Base-by-base conservation (phyloP, 2,113 vertebrate species). In the Triplophysa siluroides region DNA sequence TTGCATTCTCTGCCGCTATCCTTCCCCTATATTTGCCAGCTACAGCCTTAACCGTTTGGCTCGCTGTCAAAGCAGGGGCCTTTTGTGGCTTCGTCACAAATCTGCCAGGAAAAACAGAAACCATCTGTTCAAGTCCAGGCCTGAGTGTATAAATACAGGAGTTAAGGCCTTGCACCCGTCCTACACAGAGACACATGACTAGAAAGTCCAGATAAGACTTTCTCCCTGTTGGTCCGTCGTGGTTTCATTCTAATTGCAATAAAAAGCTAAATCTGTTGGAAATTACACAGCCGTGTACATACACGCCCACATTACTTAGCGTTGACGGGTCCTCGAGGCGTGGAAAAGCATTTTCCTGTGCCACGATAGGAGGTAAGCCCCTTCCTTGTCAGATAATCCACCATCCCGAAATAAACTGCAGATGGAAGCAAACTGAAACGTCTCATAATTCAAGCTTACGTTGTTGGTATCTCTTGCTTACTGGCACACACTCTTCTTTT, bases 81-180 rank as follows among this genome's bases (percentile, higher is more conserved):
- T 91, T 92, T 90, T 92, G 91, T 91, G 91, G 91, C 91, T 93
- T 87, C 85, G 89, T 93, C 90, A 86, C 91, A 93, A 93, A 92
- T 94, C 92, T 92, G 90, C 86, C 90, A 89, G 91, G 90, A 90
- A 94, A 93, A 95, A 94, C 90, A 93, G 69, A 87, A 94, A 94
- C 90, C 93, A 93, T 93, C 91, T 94, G 93, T 88, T 90, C 65
- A 54, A n/a, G 66, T 81, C 82, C 38, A 79, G 71, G 84, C 91
- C 89, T 86, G 87, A 91, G 91, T 75, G 83, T 84, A 84, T 90
- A 91, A 90, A 76, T 87, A 78, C 86, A 87, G 14, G 81, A 83
- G 78, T 91, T 86, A 88, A 91, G 87, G 78, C 88, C 80, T 86
- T 84, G 74, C 86, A 86, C 86, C 87, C 84, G 84, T 86, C 82